These are phyloP conservation scores for Heliconius melpomene DNA, from an alignment of 1,140 invertebrate genomes.

Conservation along the genomic window DNA sequence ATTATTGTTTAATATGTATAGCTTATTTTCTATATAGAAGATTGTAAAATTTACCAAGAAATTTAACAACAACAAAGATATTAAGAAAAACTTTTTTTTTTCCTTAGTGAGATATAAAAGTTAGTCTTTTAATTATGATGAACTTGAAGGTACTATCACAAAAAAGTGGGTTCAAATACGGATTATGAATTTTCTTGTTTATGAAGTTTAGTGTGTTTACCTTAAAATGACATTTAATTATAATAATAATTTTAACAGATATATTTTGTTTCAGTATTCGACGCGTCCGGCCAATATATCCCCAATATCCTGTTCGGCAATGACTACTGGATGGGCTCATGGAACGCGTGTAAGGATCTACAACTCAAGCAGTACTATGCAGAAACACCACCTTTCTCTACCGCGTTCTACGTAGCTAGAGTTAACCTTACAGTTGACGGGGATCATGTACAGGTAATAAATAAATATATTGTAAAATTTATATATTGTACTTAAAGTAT, in stretches of 20 bases:
- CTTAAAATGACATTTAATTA: neutral
- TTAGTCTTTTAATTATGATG: too few species aligned
- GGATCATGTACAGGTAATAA: constrained; percentile 83
- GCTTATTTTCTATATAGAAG: too few species aligned
- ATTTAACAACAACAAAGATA: too few species aligned
- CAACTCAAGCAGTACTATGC: constrained; percentile 74
- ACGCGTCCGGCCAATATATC: constrained; percentile 90
- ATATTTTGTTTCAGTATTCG: constrained; percentile 84
- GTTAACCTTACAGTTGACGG: constrained; percentile 84
- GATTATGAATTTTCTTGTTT: neutral
- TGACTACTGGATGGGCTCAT: constrained; percentile 91
- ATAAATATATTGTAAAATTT: neutral
- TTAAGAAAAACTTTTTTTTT: too few species aligned
- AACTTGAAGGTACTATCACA: neutral
- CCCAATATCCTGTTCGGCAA: constrained; percentile 91
- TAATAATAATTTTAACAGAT: neutral
- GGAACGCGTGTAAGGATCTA: constrained; percentile 84
- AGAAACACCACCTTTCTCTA: constrained; percentile 82
- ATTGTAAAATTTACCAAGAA: too few species aligned
- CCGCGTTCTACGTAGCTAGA: constrained; percentile 85
- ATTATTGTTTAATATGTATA: too few species aligned
- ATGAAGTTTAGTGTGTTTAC: too few species aligned
- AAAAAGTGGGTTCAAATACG: neutral
- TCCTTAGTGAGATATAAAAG: too few species aligned
- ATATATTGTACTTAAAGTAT: too few species aligned